Base-by-base conservation (phyloP, 2,888 invertebrate species). In the Congeria kusceri region DNA sequence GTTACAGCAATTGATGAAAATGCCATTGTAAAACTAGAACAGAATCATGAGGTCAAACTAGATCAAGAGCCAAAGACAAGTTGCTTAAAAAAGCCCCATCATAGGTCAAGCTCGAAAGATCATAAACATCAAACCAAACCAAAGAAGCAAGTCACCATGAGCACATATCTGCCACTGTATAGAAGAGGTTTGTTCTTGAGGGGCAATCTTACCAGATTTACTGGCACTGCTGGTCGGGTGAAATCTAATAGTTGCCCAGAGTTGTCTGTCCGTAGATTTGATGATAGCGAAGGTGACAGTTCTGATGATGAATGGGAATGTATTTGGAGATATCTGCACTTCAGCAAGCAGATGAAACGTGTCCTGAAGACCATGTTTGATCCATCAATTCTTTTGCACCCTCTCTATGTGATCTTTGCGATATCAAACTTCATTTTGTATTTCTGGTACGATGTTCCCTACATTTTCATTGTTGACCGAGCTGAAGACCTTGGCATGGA, bases 381-480 rank as follows among this genome's bases (percentile, higher is more conserved):
- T 69, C 80, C 90, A 25, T 77, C 83, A 18, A 87, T 93, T n/a
- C 78, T 93, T 13, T 83, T 74, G 57, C 89, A 89, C 74, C 87
- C 86, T 0, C 80, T 92, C 20, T 93, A 91, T 77, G 62, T 91
- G 1, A 13, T 91, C 15, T 95, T 98, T 91, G 97, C 97, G 71
- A 91, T 97, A 20, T 97, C 98, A 68, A 98, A 98, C 84, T 96
- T 98, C 87, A 95, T 98, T 68, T 95, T 98, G 66, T 83, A 78
- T 49, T 96, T 96, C 89, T 98, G 98, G 97, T 94, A 94, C 83
- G 98, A 99, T 91, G 97, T 98, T 74, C 98, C 98, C 18, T 99
- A 99, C 94, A 97, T 98, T 93, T 98, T 98, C 94, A 95, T 98
- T 80, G 96, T 97, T 69, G 98, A 98, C 92, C 96, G 97, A 94